Evolutionary conservation across 1,140 invertebrate genomes (phyloP), one percentile per base, ranked within the genome.

Genomic region (Megalopta genalis): DNA sequence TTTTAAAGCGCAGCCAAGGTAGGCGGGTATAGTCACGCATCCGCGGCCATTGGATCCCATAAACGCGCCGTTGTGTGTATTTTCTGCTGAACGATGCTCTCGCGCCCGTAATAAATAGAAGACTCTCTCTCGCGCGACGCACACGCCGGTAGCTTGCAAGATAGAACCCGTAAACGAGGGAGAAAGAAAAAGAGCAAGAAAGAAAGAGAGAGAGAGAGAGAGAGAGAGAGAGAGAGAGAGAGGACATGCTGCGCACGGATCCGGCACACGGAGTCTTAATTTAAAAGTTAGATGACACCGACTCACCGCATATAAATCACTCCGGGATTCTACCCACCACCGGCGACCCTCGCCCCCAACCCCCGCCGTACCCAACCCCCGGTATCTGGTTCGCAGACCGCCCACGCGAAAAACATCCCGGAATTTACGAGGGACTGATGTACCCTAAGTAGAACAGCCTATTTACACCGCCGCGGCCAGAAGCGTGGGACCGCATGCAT

Each of bases 241-340:
- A 10, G 14, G 42, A 46, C 42, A 46, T 32, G 10, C 16, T n/a
- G 42, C 21, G 70, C 25, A 21, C 37, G 64, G 23, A 54, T 46
- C 42, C 62, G 63, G 52, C 49, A 37, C 60, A 46, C 65, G 59
- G 77, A 84, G 80, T 88, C 80, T 87, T 88, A 87, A 88, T 88
- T 88, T 88, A 88, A 88, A 88, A 88, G 88, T 88, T 87, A 88
- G 80, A 88, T 88, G 87, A 88, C 84, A 87, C 84, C 86, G 85
- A 71, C 76, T 85, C 66, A 80, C 79, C 83, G 81, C 77, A 59
- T 77, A 87, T 88, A 88, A 87, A 87, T 88, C 84, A 87, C 77
- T 64, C 54, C n/a, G 75, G 76, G 69, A 69, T 86, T 80, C 83
- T 65, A 57, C 67, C 67, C 54, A 57, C 49, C 32, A 32, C 54